Base-by-base conservation (phyloP, 2,113 vertebrate species). In the Lophura nycthemera region DNA sequence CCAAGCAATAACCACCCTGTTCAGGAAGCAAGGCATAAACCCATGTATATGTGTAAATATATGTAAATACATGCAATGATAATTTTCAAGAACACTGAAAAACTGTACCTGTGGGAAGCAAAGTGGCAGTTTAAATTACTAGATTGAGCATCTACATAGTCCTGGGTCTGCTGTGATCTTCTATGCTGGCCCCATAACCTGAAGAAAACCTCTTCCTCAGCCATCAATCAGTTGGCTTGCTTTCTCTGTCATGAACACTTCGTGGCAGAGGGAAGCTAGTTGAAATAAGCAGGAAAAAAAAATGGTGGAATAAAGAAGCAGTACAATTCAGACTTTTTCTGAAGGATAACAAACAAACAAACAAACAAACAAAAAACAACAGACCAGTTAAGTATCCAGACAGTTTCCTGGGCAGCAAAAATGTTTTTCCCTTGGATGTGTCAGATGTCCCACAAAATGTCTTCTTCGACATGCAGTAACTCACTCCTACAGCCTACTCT, bases 251-350 rank as follows among this genome's bases (percentile, higher is more conserved):
- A 4, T 18, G 25, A 83, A 6, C 19, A 48, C 15, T 60, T 61
- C 11, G 32, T 0, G 6, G 18, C 20, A 82, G 5, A 69, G 16
- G 4, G 7, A 1, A 7, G 10, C 4, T 48, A 10, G 22, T 12
- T 45, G n/a, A 20, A 79, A 76, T 22, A 59, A 2, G 7, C 9
- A 42, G 48, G 70, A 9, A 2, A 5, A 5, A n/a, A 73, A 73
- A 13, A 0, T 1, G 1, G 12, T 45, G 7, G 11, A 47, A 40
- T 27, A 40, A 40, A 64, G 61, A 18, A 40, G 8, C 24, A 27
- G 18, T n/a, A 63, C 9, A 27, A 11, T 18, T 63, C 36, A 40
- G 24, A 40, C 19, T 40, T 63, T 38, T 38, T 63, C 36, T 63
- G 34, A 38, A 24, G 21, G 59, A 8, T 17, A 17, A 6, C 30